Evolutionary conservation across 2,797 vertebrate species (phyloP), one percentile per base, ranked within the genome.

Genomic region (Eleutherodactylus coqui): DNA sequence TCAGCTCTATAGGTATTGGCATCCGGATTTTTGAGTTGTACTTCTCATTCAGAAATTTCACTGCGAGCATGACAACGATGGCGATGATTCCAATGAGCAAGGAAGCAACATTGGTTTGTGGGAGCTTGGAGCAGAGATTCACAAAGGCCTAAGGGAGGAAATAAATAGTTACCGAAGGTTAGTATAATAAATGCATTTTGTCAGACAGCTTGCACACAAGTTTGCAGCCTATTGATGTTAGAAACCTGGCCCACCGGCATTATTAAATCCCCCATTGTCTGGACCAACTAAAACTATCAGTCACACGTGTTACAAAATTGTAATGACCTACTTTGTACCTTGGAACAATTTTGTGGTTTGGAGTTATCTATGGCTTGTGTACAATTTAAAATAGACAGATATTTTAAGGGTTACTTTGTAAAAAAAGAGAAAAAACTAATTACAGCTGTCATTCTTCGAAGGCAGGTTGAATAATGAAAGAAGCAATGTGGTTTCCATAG

Each of bases 1-100:
- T 85, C 34, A 98, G 95, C 81, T 98, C 98, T 19, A 97, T 95
- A 0, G 97, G 98, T 67, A 99, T 92, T 0, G 97, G 96, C 64
- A 98, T 38, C 6, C 94, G 96, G 43, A 99, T 89, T 87, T 93
- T 95, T 27, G 92, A 79, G 0, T 87, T 92, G 69, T 96, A 94
- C 89, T 91, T 94, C 70, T 90, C 90, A 58, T 96, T 98, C 88
- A 99, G 9, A 82, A 96, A 91, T 89, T 99, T 99, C 85, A 96
- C 94, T 0, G 90, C 27, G 16, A 95, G 90, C 24, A 99, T 96
- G 81, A 89, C 91, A 67, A 91, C 4, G 8, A 97, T 95, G 0
- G 96, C 90, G 75, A 97, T 93, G 62, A 96, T 5, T 11, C 96
- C 95, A 0, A 96, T 94, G 88, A 97, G 90, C 88, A 98, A 24